phyloP scores from a whole-genome alignment of 2,797 vertebrate species.

The Chelon labrosus region DNA sequence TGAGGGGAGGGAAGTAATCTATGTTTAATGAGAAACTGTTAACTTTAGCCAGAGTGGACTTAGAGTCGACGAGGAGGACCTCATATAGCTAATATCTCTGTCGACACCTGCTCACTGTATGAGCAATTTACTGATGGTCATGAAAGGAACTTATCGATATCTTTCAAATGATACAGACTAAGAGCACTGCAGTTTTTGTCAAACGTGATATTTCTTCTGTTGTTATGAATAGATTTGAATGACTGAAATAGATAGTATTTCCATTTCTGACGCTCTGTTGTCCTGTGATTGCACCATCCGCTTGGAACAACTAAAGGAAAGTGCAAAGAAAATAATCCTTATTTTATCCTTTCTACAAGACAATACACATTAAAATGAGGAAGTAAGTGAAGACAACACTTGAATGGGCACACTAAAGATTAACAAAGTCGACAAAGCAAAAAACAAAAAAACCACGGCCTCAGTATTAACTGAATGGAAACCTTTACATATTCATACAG shows the following conservation, averaged over 20 bases:
- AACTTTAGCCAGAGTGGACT: too few species aligned
- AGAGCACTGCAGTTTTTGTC: conserved; percentile 6
- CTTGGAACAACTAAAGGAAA: conserved; percentile 5
- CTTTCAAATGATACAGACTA: neutral
- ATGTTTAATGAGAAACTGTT: too few species aligned
- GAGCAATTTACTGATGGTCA: neutral
- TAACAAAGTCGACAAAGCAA: conserved; percentile 26
- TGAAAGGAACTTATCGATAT: neutral
- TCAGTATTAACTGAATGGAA: conserved; percentile 1
- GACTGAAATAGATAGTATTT: conserved; percentile 22
- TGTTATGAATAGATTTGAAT: conserved; percentile 9
- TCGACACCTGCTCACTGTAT: neutral
- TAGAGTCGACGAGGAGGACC: too few species aligned
- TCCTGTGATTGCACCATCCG: conserved; percentile 16
- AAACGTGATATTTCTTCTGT: neutral
- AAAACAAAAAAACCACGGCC: conserved; percentile 23
- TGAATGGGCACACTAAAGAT: conserved; percentile 26
- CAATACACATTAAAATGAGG: conserved; percentile 29
- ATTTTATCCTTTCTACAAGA: conserved; percentile 17
- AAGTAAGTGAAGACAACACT: conserved; percentile 38
- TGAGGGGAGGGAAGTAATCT: too few species aligned
- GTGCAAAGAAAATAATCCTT: neutral
- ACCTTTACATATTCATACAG: conserved; percentile 71
- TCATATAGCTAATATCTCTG: neutral
- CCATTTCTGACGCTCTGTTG: conserved; percentile 22